Evolutionary conservation across 2,888 invertebrate genomes (phyloP), one percentile per base, ranked within the genome.

Genomic region (Lomographa bimaculata): DNA sequence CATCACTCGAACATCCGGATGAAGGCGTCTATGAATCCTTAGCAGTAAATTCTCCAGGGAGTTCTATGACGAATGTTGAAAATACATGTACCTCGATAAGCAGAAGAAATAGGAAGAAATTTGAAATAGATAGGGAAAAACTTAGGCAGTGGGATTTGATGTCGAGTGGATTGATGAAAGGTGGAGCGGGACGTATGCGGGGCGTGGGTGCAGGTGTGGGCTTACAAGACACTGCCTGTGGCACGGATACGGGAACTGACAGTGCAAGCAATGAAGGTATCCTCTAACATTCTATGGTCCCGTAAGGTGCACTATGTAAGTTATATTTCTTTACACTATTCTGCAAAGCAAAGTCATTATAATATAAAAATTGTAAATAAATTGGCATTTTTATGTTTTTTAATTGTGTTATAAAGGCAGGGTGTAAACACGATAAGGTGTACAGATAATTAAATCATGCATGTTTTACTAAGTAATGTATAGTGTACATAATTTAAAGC

Each of bases 71-170:
- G 7, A 53, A 34, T 25, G 39, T 40, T 27, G 51, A 37, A 10
- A 56, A 49, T 23, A 55, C 54, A 27, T n/a, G n/a, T n/a, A n/a
- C n/a, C n/a, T 45, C 44, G 17, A 48, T 33, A 28, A 46, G 50
- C 29, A 53, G 50, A 26, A 73, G 46, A 37, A 71, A 61, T 44
- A 80, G 69, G 60, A 90, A 60, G 80, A 90, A 90, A 33, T 90
- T 91, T 60, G 93, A 93, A 76, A 92, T 96, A 63, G 96, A 96
- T 85, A 92, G 96, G 61, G 96, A 96, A 84, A 96, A 94, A 58
- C 91, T 96, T 59, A 91, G 96, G 33, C 96, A 96, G 70, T 96
- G 96, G 96, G 96, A 96, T 84, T 91, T 96, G 63, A 92, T 96
- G 93, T 96, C 96, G 44, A 96, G 96, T 89, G 96, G 93, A 52